Percentiles rank a stretch among this genome's conserved stretches.
These are phyloP conservation scores for Cottus gobio DNA, from an alignment of 2,113 vertebrate genomes.

Conservation along the genomic window DNA sequence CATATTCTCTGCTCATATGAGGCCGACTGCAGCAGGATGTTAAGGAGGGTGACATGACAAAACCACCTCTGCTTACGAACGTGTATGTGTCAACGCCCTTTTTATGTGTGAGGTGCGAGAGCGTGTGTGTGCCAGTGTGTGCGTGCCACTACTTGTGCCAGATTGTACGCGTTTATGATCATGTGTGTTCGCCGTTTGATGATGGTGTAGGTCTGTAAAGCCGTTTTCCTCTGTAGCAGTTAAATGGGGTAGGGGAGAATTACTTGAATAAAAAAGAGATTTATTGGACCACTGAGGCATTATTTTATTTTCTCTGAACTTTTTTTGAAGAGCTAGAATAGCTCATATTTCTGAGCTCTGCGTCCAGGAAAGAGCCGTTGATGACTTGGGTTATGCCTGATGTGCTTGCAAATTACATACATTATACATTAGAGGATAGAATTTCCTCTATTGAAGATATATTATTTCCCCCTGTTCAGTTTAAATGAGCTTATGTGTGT, in stretches of 20 bases:
- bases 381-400: slow-evolving; percentile 35
- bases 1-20: slow-evolving; percentile 75
- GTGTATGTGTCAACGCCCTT: slow-evolving; percentile 64
- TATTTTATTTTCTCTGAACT: slow-evolving; percentile 62
- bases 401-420: slow-evolving; percentile 48
- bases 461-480: neutral
- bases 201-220: slow-evolving; percentile 51
- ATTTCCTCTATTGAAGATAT: slow-evolving; percentile 33
- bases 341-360: slow-evolving; percentile 50
- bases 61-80: slow-evolving; percentile 60
- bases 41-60: slow-evolving; percentile 63
- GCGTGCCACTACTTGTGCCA: slow-evolving; percentile 37
- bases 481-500: slow-evolving; percentile 13
- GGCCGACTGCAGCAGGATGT: slow-evolving; percentile 55
- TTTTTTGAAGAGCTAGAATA: slow-evolving; percentile 48
- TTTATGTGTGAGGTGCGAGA: slow-evolving; percentile 38
- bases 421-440: slow-evolving; percentile 29
- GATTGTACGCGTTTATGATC: slow-evolving; percentile 31
- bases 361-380: slow-evolving; percentile 46
- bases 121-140: slow-evolving; percentile 33
- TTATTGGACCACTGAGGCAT: slow-evolving; percentile 62
- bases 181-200: slow-evolving; percentile 56
- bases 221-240: slow-evolving; percentile 36
- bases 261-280: slow-evolving; percentile 62
- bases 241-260: slow-evolving; percentile 50